Conservation (phyloP, 2,888 invertebrate species). For the Apotomis turbidana region DNA sequence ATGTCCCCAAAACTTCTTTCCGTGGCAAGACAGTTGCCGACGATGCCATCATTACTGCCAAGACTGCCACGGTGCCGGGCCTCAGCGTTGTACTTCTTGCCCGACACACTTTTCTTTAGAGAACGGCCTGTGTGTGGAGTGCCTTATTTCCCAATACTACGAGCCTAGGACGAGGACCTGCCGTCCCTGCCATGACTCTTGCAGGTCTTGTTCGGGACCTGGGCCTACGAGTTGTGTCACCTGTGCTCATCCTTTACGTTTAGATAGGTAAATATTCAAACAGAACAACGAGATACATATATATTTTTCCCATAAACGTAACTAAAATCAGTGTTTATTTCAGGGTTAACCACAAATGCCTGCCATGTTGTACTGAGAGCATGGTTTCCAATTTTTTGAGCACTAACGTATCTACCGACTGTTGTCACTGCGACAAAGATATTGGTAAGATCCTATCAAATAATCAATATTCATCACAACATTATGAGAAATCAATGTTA, state of each 20-base stretch:
- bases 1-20: constrained; percentile 93
- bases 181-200: constrained; percentile 87
- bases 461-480: constrained; percentile 15
- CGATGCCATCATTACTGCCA: constrained; percentile 95
- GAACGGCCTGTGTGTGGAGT: constrained; percentile 89
- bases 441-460: constrained; percentile 78
- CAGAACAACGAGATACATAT: not conserved
- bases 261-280: constrained; percentile 82
- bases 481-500: constrained; percentile 26
- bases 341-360: constrained; percentile 89
- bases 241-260: constrained; percentile 87
- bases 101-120: constrained; percentile 88
- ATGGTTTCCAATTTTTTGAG: constrained; percentile 64
- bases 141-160: constrained; percentile 89
- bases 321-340: constrained; percentile 42
- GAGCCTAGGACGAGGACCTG: constrained; percentile 88
- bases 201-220: constrained; percentile 88
- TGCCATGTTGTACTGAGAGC: constrained; percentile 88
- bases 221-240: constrained; percentile 88
- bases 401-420: constrained; percentile 73
- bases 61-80: constrained; percentile 93
- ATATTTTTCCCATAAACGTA: not conserved
- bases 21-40: constrained; percentile 92
- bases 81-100: constrained; percentile 89
- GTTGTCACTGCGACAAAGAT: constrained; percentile 88